Evolutionary conservation across 2,113 vertebrate genomes (phyloP), one percentile per base, ranked within the genome.

Genomic region (Phrynocephalus versicolor): DNA sequence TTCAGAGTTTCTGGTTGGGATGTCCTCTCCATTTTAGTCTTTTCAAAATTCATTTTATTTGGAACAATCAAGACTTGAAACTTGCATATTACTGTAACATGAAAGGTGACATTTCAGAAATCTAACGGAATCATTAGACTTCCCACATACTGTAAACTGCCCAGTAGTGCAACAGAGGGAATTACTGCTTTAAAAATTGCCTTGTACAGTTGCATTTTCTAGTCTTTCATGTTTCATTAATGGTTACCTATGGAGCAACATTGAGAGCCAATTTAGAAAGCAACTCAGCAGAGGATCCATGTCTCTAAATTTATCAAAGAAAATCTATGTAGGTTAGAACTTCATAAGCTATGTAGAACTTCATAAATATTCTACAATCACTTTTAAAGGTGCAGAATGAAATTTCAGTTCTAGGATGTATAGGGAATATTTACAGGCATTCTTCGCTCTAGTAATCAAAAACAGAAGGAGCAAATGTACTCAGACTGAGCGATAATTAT

Each of bases 331-430:
- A 60, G 78, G 89, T 79, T 86, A 79, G 85, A 90, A n/a, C n/a
- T n/a, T n/a, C n/a, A n/a, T n/a, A n/a, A n/a, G n/a, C n/a, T n/a
- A n/a, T n/a, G n/a, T 83, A 86, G 83, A 74, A 62, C 81, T 78
- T 85, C 57, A n/a, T n/a, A 73, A 86, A 85, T 84, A 69, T 67
- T 84, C n/a, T 77, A 51, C 23, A 6, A 71, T 82, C 5, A 76
- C 69, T 1, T 84, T 89, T 93, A 88, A 80, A 3, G 37, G 70
- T 62, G 14, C 25, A 16, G 82, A 81, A 81, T 91, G 71, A 6
- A 79, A 71, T 74, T 86, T 87, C 12, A 82, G 15, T 80, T 87
- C 90, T 92, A 88, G 82, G 69, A 91, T 80, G 86, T 86, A 88
- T 60, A 33, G 3, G 35, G 88, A 64, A 15, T 86, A 76, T 91